Evolutionary conservation across 2,797 vertebrate species (phyloP).

Genomic region (Odontamblyopus lacepedii): DNA sequence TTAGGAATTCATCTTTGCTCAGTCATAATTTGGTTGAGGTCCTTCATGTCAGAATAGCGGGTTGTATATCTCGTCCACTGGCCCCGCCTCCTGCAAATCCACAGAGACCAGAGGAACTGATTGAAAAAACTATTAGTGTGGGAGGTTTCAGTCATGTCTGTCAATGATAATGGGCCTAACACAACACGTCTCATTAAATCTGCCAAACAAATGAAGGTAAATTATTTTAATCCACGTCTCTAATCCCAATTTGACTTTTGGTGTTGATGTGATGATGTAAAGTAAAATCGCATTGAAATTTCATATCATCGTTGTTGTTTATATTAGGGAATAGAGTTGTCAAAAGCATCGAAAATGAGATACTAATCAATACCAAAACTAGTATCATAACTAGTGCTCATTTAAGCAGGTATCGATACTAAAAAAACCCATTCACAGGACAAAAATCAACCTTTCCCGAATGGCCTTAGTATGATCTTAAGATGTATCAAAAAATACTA

Average conservation of each 20-base stretch:
- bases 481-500: too few relatives aligned
- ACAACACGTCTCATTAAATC: background rate
- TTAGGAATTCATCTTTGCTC: background rate
- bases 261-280: too few relatives aligned
- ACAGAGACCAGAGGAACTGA: background rate
- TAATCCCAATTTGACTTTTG: background rate
- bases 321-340: too few relatives aligned
- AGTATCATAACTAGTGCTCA: too few relatives aligned
- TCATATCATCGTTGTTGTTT: too few relatives aligned
- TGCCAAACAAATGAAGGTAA: background rate
- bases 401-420: too few relatives aligned
- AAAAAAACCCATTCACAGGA: too few relatives aligned
- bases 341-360: too few relatives aligned
- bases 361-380: too few relatives aligned
- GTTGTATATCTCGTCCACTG: background rate
- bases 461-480: too few relatives aligned
- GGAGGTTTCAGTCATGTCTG: background rate
- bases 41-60: background rate
- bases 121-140: background rate
- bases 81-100: background rate
- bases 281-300: too few relatives aligned
- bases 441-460: too few relatives aligned
- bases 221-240: background rate
- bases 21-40: background rate
- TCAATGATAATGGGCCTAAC: background rate